Percentiles rank a stretch among this genome's conserved stretches.
Conservation (phyloP, 2,888 invertebrate species). For the Sesia bembeciformis region DNA sequence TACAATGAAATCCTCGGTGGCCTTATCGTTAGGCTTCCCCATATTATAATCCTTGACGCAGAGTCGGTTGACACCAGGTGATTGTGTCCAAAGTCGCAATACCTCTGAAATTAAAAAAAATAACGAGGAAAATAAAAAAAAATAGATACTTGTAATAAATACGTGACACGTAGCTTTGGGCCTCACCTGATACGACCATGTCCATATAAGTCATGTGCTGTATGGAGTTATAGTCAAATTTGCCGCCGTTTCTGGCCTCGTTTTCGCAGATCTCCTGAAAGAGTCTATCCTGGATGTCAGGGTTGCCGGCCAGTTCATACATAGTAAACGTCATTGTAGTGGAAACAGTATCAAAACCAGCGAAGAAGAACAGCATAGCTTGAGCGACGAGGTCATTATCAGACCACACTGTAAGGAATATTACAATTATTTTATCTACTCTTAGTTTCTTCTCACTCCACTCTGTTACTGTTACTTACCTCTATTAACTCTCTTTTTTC, state of each 20-base stretch:
- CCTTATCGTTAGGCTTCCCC: slow-evolving; percentile 34
- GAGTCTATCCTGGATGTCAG: slow-evolving; percentile 50
- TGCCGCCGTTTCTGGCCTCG: slow-evolving; percentile 24
- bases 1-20: slow-evolving; percentile 37
- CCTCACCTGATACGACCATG: slow-evolving; percentile 38
- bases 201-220: slow-evolving; percentile 34
- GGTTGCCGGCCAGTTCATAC: slow-evolving; percentile 68
- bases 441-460: too few relatives aligned
- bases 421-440: background rate
- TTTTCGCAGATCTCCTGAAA: slow-evolving; percentile 18
- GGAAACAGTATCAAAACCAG: slow-evolving; percentile 58
- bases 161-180: too few relatives aligned
- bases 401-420: slow-evolving; percentile 19
- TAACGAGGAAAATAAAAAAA: too few relatives aligned
- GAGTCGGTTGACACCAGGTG: slow-evolving; percentile 43
- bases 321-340: slow-evolving; percentile 50
- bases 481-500: slow-evolving; percentile 18
- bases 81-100: slow-evolving; percentile 49
- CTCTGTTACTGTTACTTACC: slow-evolving; percentile 8
- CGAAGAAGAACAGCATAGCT: slow-evolving; percentile 59
- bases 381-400: slow-evolving; percentile 43
- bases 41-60: slow-evolving; percentile 66
- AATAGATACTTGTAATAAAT: too few relatives aligned
- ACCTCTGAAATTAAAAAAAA: slow-evolving; percentile 27
- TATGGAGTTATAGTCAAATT: slow-evolving; percentile 41